phyloP scores from a whole-genome alignment of 2,113 vertebrate species.

The Ploceus nigricollis region DNA sequence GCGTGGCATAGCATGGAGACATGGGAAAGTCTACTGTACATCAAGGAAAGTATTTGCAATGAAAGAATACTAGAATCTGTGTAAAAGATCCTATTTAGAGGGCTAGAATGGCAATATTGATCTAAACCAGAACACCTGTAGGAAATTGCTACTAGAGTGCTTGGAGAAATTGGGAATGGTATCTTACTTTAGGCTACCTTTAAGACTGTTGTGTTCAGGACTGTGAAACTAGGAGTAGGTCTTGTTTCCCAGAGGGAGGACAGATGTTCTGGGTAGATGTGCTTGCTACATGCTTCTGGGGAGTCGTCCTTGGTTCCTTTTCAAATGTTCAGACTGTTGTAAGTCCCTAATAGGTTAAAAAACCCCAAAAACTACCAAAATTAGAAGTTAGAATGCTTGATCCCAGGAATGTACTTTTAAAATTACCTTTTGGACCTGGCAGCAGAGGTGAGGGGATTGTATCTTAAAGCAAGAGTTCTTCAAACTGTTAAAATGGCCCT shows the following conservation, averaged over 20 bases:
- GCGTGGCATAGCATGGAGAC: neutral
- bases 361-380: neutral
- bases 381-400: neutral
- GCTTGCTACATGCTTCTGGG: neutral
- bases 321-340: neutral
- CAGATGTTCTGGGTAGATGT: neutral
- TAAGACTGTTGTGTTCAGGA: neutral
- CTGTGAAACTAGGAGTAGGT: neutral
- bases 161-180: neutral
- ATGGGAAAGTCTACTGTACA: neutral
- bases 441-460: neutral
- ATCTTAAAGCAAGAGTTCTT: neutral
- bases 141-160: neutral
- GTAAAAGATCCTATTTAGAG: neutral
- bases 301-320: neutral
- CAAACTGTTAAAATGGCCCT: neutral
- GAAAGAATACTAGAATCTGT: neutral
- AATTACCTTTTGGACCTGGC: neutral
- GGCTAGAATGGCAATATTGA: neutral
- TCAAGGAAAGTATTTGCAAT: neutral
- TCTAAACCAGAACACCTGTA: neutral
- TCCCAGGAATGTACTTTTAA: neutral
- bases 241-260: neutral
- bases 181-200: neutral
- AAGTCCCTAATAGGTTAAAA: neutral